Base-by-base conservation (phyloP, 1,140 invertebrate species). In the Pectinophora gossypiella region DNA sequence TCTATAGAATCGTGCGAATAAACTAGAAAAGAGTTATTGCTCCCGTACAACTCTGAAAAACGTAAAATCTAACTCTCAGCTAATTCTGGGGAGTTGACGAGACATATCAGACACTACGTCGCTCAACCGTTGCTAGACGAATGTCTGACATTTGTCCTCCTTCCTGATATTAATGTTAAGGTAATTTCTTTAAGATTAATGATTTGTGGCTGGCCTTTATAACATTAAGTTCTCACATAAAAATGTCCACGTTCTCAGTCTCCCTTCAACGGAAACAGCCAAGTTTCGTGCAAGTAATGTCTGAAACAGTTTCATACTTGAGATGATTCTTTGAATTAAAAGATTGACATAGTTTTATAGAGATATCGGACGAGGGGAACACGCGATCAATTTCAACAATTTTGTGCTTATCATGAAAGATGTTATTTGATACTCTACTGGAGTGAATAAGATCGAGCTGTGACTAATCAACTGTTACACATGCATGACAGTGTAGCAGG, bases 401-500 rank as follows among this genome's bases (percentile, higher is more conserved):
- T 23, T 23, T 4, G 4, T 23, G 22, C 22, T 4, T 23, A 10
- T 23, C 22, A 4, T 4, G 22, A 23, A 23, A 23, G 22, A 23
- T 23, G 10, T 23, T 23, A 4, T 23, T 23, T 23, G 22, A 23
- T 23, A 23, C 10, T 23, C 22, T 23, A 5, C 10, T 5, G 22
- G 22, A 32, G 9, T 12, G n/a, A 32, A 32, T 32, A 3, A 32
- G 1, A 32, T 7, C 2, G 27, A 32, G n/a, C n/a, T 32, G 27
- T 32, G 27, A 32, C 27, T 59, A 60, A 52, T 23, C 44, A 43
- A 51, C 54, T 12, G 2, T 32, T 27, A 47, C 58, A 64, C 54
- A 42, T 56, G 60, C 68, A 76, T 4, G 22, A 23, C 22, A 23
- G 22, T 23, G n/a, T 23, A 23, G 22, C 22, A 23, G 73, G 63